phyloP scores from a whole-genome alignment of 2,797 vertebrate species.

The Eospalax fontanierii region DNA sequence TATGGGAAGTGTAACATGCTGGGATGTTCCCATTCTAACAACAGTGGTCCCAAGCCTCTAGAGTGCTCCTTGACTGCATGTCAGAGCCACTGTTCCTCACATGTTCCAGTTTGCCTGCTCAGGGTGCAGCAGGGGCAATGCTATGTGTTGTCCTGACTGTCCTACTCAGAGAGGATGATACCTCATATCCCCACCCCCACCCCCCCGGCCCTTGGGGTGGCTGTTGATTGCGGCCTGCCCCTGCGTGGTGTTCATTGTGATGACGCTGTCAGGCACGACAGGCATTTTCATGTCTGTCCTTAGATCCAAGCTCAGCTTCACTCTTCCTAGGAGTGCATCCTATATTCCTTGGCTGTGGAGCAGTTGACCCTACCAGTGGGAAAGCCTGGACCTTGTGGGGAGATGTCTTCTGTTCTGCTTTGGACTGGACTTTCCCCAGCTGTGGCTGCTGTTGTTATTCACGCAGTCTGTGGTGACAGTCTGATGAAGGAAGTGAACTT shows the following conservation, averaged over 20 bases:
- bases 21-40: background rate
- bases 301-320: slow-evolving; percentile 5
- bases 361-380: background rate
- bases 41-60: too few species aligned
- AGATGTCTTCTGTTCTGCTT: background rate
- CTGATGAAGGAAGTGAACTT: background rate
- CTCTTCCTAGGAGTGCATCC: background rate
- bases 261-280: background rate
- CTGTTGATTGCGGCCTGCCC: background rate
- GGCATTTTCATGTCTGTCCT: slow-evolving; percentile 1
- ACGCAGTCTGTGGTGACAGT: background rate
- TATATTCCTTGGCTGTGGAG: background rate
- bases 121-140: background rate
- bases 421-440: slow-evolving; percentile 23
- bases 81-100: background rate
- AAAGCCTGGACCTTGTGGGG: background rate
- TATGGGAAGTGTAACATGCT: too few species aligned
- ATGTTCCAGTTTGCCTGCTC: background rate
- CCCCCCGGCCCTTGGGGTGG: background rate
- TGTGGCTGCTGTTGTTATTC: background rate
- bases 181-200: background rate
- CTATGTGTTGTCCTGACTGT: background rate
- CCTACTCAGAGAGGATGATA: accelerated
- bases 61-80: background rate
- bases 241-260: background rate